Conservation (phyloP, 2,888 invertebrate species). For the Torymus auratus region DNA sequence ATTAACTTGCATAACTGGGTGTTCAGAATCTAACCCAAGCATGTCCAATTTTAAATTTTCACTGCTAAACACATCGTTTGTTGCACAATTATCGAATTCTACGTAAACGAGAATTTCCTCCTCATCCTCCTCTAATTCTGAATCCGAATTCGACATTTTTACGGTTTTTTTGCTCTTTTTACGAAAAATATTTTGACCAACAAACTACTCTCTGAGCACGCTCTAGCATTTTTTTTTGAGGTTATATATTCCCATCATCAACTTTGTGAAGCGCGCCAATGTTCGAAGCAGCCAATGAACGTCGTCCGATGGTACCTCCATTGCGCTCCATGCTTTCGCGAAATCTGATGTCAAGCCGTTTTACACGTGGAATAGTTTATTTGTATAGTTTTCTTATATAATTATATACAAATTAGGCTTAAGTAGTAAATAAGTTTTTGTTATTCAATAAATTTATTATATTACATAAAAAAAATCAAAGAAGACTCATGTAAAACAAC, state of each 20-base stretch:
- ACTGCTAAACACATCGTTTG: slow-evolving; percentile 77
- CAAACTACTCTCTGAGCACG: background rate
- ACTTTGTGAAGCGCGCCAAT: slow-evolving; percentile 30
- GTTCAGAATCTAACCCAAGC: slow-evolving; percentile 81
- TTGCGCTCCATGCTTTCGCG: background rate
- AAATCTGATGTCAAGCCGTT: background rate
- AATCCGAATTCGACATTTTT: slow-evolving; percentile 61
- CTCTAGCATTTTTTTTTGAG: slow-evolving; percentile 10
- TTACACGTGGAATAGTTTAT: slow-evolving; percentile 31
- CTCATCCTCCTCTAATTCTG: slow-evolving; percentile 76
- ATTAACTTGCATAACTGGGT: slow-evolving; percentile 83
- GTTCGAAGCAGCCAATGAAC: slow-evolving; percentile 38
- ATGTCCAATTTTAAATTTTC: slow-evolving; percentile 79
- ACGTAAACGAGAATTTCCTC: slow-evolving; percentile 81
- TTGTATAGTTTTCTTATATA: slow-evolving; percentile 4
- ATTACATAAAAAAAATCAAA: slow-evolving; percentile 13
- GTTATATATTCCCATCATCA: slow-evolving; percentile 32
- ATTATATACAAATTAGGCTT: background rate
- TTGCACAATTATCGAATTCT: slow-evolving; percentile 79
- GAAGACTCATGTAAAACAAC: slow-evolving; percentile 12
- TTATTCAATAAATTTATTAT: too few relatives aligned
- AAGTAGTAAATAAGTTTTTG: background rate
- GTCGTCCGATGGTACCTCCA: too few relatives aligned
- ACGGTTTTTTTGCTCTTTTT: background rate
- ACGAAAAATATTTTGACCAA: slow-evolving; percentile 19